phyloP scores from a whole-genome alignment of 2,113 vertebrate species.

The Gallinago jamesoni region DNA sequence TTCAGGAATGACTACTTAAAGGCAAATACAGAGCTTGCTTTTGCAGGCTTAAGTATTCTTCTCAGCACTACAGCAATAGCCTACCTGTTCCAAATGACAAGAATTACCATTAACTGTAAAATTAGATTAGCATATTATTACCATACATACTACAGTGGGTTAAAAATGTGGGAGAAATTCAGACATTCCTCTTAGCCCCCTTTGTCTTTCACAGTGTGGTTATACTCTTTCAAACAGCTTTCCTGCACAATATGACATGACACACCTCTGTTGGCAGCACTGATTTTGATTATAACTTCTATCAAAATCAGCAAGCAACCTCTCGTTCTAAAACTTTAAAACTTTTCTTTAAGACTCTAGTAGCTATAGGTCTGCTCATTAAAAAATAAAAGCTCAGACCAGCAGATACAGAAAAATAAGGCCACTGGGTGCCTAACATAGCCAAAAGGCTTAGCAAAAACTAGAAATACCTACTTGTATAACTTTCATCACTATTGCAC shows the following conservation, averaged over 20 bases:
- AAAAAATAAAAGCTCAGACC: background rate
- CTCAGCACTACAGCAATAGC: background rate
- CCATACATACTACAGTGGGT: fast-evolving
- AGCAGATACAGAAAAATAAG: background rate
- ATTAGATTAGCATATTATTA: background rate
- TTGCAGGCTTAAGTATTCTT: background rate
- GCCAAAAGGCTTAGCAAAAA: background rate
- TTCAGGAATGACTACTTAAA: background rate
- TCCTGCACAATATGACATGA: background rate
- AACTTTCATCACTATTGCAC: background rate
- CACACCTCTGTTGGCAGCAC: background rate
- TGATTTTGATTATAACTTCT: background rate
- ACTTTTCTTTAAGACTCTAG: background rate
- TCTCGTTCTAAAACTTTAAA: background rate
- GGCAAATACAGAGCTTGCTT: background rate
- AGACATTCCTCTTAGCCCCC: background rate
- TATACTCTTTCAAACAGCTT: background rate
- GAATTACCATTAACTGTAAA: background rate
- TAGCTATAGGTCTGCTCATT: background rate
- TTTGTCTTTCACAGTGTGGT: background rate
- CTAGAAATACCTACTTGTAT: background rate
- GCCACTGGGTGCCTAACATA: background rate
- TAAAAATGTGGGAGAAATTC: background rate
- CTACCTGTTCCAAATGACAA: background rate
- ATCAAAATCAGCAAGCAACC: background rate